These are phyloP conservation scores for Panulirus ornatus DNA, from an alignment of 1,140 invertebrate species.

Conservation along the genomic window DNA sequence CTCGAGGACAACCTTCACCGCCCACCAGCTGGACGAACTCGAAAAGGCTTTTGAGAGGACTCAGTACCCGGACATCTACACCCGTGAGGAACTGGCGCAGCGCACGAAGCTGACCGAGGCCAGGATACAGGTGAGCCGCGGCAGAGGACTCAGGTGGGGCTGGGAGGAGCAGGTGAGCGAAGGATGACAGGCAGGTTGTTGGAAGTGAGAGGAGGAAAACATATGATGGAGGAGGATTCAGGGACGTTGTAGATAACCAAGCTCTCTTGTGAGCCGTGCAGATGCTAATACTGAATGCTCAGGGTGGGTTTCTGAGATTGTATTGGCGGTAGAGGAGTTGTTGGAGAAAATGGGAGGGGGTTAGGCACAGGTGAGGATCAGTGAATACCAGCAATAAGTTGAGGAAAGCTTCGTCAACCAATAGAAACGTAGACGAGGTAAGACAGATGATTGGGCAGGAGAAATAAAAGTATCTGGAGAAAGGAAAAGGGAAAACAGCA, in stretches of 20 bases:
- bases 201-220: too few species aligned
- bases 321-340: too few species aligned
- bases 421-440: background rate
- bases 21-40: slow-evolving; percentile 91
- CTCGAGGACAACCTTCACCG: slow-evolving; percentile 91
- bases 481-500: background rate
- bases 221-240: too few species aligned
- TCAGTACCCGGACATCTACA: slow-evolving; percentile 96
- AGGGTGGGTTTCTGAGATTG: too few species aligned
- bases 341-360: background rate
- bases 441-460: background rate
- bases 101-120: slow-evolving; percentile 88
- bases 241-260: too few species aligned
- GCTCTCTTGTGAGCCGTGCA: background rate
- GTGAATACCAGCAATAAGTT: too few species aligned
- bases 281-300: too few species aligned
- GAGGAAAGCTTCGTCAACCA: background rate
- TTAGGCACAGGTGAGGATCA: background rate
- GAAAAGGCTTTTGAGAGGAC: slow-evolving; percentile 93
- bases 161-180: too few species aligned
- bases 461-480: background rate
- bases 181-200: too few species aligned
- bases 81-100: slow-evolving; percentile 93
- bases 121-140: slow-evolving; percentile 81
- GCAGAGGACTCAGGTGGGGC: background rate